phyloP scores from a whole-genome alignment of 2,888 invertebrate species.

The Cheilosia scutellata region DNA sequence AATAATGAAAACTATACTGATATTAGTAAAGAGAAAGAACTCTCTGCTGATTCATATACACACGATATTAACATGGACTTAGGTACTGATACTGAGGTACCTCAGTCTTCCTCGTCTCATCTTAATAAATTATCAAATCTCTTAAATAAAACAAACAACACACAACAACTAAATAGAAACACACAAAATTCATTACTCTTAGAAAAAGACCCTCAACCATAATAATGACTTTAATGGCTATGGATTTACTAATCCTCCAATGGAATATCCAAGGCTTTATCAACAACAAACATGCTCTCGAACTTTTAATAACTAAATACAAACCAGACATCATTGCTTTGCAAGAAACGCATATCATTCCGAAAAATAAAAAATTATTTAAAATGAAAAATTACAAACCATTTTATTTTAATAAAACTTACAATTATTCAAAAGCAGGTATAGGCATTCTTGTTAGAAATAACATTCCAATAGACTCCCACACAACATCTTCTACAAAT shows the following conservation, averaged over 20 bases:
- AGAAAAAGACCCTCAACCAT: too few relatives aligned
- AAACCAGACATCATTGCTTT: slow-evolving; percentile 27
- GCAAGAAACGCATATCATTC: slow-evolving; percentile 32
- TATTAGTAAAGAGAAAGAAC: too few relatives aligned
- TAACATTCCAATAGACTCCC: not conserved
- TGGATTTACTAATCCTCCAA: slow-evolving; percentile 40
- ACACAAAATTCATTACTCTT: not conserved
- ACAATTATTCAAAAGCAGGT: slow-evolving; percentile 2
- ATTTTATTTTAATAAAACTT: not conserved
- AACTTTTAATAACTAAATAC: slow-evolving; percentile 13
- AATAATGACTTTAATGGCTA: slow-evolving; percentile 13
- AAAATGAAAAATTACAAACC: not conserved
- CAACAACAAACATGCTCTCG: slow-evolving; percentile 25
- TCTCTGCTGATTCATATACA: too few relatives aligned
- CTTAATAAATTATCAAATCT: not conserved
- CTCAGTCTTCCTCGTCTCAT: not conserved
- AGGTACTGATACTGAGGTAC: not conserved
- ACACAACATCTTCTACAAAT: slow-evolving; percentile 10
- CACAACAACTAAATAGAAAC: not conserved
- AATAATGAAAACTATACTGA: too few relatives aligned
- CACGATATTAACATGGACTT: not conserved
- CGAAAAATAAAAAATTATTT: not conserved
- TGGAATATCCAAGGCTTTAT: slow-evolving; percentile 52
- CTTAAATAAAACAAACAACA: not conserved
- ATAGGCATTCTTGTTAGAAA: slow-evolving; percentile 27